Conservation (phyloP, 1,140 invertebrate species). For the Listronotus oregonensis region DNA sequence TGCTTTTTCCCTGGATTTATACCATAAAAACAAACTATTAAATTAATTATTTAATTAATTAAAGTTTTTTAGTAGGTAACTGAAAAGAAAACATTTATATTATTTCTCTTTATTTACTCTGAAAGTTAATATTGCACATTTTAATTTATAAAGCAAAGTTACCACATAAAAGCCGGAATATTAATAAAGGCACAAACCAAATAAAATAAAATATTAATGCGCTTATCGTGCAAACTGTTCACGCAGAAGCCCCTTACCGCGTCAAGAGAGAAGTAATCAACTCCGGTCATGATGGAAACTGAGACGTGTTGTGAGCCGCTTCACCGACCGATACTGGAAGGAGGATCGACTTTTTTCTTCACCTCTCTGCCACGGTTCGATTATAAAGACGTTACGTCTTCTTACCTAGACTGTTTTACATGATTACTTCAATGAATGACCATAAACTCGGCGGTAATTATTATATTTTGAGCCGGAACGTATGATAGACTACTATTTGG, state of each 20-base stretch:
- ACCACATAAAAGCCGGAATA: no score
- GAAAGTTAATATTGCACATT: no score
- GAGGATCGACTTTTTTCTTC: conserved; percentile 5
- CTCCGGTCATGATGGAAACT: conserved; percentile 8
- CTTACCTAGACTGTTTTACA: conserved; percentile 8
- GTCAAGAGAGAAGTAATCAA: conserved; percentile 10
- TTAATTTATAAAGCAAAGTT: no score
- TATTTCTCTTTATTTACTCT: no score
- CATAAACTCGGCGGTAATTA: conserved; percentile 2
- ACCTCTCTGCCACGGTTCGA: background rate
- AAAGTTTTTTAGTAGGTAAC: no score
- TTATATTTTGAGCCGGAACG: background rate
- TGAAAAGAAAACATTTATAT: no score
- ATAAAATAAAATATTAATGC: no score
- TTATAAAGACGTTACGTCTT: conserved; percentile 14
- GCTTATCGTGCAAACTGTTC: background rate
- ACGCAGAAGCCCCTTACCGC: background rate
- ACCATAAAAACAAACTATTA: no score
- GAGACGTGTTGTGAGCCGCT: conserved; percentile 7
- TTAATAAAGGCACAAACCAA: no score
- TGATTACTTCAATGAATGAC: background rate
- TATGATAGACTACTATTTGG: conserved; percentile 4
- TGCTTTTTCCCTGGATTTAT: no score
- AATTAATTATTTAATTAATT: no score
- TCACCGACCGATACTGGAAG: conserved; percentile 7